Base-by-base conservation (phyloP, 2,797 vertebrate genomes). In the Oryzias dopingdopingensis region DNA sequence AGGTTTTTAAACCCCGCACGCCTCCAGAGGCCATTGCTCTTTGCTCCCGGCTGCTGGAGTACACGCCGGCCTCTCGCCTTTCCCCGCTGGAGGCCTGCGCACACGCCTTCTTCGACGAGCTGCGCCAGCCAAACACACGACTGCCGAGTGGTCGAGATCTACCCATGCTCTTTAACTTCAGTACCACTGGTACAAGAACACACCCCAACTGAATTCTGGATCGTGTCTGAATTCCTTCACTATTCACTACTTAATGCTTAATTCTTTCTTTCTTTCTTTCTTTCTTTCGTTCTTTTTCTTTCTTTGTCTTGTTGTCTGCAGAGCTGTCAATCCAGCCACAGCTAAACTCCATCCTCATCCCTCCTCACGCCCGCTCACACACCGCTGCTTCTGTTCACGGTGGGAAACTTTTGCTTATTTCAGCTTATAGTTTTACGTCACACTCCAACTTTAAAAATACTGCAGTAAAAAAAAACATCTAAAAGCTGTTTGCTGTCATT, bases 1-100 rank as follows among this genome's bases (percentile, higher is more conserved):
- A 96, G 94, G 94, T 96, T 70, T 96, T 96, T 67, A 95, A 95
- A 67, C 91, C 93, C 3, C 93, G 94, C 37, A 95, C 94, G 16
- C 93, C 94, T 0, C 92, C 93, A 0, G 94, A 96, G 82, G 94
- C 94, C 67, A 93, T 96, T 0, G 90, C 92, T 0, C 90, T 96
- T 48, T 95, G 94, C 83, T 94, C 93, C 4, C 92, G 93, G 56
- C 87, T 96, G 79, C 81, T 96, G 80, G 94, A 95, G 86, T 96
- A 96, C 88, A 95, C 94, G 0, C 94, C 94, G 0, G 92, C 92
- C 64, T 93, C 93, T 0, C 92, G 94, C 47, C 86, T 94, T 59
- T 94, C 94, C 18, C 94, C 94, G 0, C 84, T 95, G 40, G 93
- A 95, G 81, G 93, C 94, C 74, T 96, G 94, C 0, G 91, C 94